These are phyloP conservation scores for Drosophila birchii DNA, from an alignment of 2,888 invertebrate genomes.

Conservation along the genomic window DNA sequence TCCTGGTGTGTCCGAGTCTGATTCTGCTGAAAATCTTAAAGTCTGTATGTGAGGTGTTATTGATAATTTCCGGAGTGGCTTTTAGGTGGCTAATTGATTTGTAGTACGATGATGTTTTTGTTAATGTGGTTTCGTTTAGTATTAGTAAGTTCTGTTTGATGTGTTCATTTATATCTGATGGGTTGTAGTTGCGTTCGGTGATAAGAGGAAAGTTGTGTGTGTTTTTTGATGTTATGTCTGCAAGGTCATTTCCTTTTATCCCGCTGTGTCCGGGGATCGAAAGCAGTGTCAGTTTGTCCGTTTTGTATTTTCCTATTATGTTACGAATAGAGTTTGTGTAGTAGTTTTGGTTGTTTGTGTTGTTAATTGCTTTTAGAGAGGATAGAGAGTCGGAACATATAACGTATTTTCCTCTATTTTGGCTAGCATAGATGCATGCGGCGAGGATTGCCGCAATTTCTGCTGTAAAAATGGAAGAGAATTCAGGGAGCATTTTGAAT, in stretches of 20 bases:
- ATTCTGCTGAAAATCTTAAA: background rate
- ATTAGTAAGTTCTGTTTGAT: background rate
- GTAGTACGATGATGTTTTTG: background rate
- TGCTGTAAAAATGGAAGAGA: background rate
- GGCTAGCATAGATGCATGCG: background rate
- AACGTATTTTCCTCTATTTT: constrained; percentile 8
- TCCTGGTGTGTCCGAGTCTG: background rate
- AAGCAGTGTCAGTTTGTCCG: no score
- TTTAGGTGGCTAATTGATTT: background rate
- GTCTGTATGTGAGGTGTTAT: background rate
- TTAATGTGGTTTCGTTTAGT: background rate
- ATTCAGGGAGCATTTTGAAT: background rate
- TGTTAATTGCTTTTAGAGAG: no score
- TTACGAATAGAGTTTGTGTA: no score
- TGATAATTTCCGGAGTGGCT: background rate
- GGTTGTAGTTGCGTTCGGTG: background rate
- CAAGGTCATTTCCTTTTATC: no score
- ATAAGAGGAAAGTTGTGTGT: background rate
- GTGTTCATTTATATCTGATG: background rate
- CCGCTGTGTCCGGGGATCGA: no score
- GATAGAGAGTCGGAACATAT: constrained; percentile 2
- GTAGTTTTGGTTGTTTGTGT: no score
- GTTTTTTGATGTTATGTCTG: background rate
- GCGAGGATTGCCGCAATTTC: constrained; percentile 2
- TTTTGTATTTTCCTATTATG: no score